Evolutionary conservation across 2,113 vertebrate species (phyloP).

Genomic region (Lophura nycthemera): DNA sequence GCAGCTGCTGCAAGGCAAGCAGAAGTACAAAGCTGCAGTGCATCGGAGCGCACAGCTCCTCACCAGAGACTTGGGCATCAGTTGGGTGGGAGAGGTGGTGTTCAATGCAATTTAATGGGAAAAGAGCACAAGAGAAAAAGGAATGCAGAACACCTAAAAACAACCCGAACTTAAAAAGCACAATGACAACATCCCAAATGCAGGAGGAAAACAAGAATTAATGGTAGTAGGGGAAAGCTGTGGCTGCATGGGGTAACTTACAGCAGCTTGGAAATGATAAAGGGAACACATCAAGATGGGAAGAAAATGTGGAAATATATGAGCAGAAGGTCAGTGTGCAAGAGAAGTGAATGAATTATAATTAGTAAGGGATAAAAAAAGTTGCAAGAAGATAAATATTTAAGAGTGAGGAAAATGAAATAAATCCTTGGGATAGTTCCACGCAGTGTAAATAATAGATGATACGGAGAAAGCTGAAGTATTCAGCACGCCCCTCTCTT

Average conservation of each 20-base stretch:
- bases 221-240: neutral
- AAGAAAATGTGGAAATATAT: constrained; percentile 1
- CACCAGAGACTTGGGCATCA: neutral
- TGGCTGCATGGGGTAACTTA: neutral
- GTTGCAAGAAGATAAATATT: neutral
- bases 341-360: neutral
- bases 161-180: neutral
- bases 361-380: neutral
- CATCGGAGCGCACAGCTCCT: neutral
- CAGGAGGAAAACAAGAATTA: neutral
- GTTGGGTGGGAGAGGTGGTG: neutral
- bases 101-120: neutral
- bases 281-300: neutral
- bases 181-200: neutral
- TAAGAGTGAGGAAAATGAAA: neutral
- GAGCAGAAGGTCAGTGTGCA: neutral
- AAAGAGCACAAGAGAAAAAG: neutral
- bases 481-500: neutral
- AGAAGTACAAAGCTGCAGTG: neutral
- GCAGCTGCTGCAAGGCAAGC: neutral
- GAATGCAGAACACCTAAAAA: neutral
- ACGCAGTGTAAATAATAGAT: constrained; percentile 28
- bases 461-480: neutral
- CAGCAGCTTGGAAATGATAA: neutral
- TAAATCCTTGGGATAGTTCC: constrained; percentile 22